Evolutionary conservation across 2,113 vertebrate genomes (phyloP).

Genomic region (Oceanodroma tethys): DNA sequence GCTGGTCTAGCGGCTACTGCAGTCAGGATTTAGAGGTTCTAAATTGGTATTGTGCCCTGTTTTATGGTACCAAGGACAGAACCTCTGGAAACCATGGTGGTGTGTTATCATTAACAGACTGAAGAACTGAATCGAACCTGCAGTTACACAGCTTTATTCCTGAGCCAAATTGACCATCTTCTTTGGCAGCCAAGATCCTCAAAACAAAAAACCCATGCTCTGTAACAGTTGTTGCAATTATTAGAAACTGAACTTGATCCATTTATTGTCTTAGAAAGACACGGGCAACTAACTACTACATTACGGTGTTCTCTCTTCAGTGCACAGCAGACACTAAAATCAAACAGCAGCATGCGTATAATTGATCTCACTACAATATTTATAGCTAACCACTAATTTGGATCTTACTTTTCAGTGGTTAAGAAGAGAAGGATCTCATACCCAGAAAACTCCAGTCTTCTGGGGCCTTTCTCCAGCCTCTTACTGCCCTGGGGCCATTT

Average conservation of each 20-base stretch:
- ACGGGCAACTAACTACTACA: rapidly evolving
- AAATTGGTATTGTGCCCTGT: not conserved
- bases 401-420: not conserved
- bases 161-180: not conserved
- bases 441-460: not conserved
- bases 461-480: not conserved
- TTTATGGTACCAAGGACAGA: not conserved
- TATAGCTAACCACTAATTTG: not conserved
- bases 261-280: not conserved
- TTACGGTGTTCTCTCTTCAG: not conserved
- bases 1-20: not conserved
- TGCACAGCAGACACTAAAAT: not conserved
- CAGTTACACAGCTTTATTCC: not conserved
- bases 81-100: rapidly evolving
- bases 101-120: not conserved
- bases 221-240: not conserved
- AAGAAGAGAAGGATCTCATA: not conserved
- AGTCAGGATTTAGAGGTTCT: not conserved
- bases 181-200: not conserved
- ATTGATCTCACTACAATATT: not conserved
- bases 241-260: not conserved
- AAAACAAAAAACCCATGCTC: rapidly evolving
- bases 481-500: not conserved
- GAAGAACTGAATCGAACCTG: not conserved
- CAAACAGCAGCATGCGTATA: rapidly evolving